phyloP scores from a whole-genome alignment of 1,140 invertebrate genomes.

The Aphaenogaster ashmeadi region DNA sequence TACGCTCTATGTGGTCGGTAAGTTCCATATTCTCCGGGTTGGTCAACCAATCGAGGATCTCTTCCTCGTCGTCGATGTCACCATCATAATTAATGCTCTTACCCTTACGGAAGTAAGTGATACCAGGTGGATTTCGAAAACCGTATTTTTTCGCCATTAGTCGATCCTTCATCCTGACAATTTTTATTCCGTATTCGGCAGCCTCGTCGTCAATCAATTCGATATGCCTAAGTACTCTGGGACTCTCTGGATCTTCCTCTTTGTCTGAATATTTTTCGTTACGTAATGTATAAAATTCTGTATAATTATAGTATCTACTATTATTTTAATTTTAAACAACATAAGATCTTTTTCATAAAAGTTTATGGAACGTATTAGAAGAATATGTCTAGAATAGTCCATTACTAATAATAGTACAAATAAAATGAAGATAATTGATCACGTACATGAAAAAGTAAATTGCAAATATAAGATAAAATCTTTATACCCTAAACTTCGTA shows the following conservation, averaged over 20 bases:
- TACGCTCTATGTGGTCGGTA: slow-evolving; percentile 96
- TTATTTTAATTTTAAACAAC: background rate
- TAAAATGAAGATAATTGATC: no score
- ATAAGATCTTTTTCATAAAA: background rate
- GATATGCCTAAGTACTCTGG: slow-evolving; percentile 93
- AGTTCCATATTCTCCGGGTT: slow-evolving; percentile 98
- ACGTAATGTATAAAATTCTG: background rate
- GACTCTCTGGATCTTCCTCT: slow-evolving; percentile 93
- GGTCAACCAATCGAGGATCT: slow-evolving; percentile 97
- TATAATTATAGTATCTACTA: background rate
- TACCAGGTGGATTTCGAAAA: slow-evolving; percentile 94
- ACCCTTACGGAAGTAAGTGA: slow-evolving; percentile 96
- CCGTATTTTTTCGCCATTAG: slow-evolving; percentile 98
- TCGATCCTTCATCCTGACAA: slow-evolving; percentile 95
- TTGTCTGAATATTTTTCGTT: slow-evolving; percentile 89
- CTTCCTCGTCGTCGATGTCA: slow-evolving; percentile 97
- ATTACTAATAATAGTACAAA: no score
- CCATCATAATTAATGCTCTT: slow-evolving; percentile 97
- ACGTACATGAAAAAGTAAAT: no score
- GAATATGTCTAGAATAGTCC: no score
- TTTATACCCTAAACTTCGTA: no score
- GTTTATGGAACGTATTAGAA: no score
- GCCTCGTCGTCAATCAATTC: slow-evolving; percentile 97
- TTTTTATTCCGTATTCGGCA: slow-evolving; percentile 96
- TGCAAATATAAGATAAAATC: no score